Conservation (phyloP, 2,797 vertebrate species). For the Sphenopsis melanotis region DNA sequence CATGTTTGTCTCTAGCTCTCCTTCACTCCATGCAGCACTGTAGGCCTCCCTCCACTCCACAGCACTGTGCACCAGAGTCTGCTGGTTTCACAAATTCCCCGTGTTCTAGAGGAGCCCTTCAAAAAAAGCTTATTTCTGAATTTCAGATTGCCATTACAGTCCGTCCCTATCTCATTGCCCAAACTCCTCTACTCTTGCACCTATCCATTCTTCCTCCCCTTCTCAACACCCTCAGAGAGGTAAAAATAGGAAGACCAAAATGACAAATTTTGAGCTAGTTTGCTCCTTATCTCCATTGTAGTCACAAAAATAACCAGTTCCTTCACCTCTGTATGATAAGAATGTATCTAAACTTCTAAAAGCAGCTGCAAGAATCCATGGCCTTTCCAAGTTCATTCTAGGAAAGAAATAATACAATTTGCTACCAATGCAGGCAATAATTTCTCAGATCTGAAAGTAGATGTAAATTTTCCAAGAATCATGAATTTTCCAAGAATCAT, state of each 20-base stretch:
- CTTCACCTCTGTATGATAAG: neutral
- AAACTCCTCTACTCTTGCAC: neutral
- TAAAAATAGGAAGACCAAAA: neutral
- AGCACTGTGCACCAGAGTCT: neutral
- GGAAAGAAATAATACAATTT: neutral
- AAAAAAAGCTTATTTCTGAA: fast-evolving
- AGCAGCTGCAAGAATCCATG: neutral
- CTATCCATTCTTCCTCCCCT: neutral
- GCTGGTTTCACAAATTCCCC: neutral
- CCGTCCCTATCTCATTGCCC: neutral
- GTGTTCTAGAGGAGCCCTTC: neutral
- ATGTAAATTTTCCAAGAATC: neutral
- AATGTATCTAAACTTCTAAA: neutral
- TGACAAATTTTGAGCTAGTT: neutral
- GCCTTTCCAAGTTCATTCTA: neutral
- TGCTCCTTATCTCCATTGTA: neutral
- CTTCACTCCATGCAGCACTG: neutral
- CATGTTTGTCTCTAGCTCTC: neutral
- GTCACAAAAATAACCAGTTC: neutral
- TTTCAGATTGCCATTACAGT: neutral
- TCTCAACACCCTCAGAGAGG: neutral
- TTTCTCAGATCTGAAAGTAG: neutral
- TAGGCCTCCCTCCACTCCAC: neutral
- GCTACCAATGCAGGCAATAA: neutral
- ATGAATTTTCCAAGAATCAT: neutral